Evolutionary conservation across 2,888 invertebrate genomes (phyloP).

Genomic region (Parnassius mnemosyne): DNA sequence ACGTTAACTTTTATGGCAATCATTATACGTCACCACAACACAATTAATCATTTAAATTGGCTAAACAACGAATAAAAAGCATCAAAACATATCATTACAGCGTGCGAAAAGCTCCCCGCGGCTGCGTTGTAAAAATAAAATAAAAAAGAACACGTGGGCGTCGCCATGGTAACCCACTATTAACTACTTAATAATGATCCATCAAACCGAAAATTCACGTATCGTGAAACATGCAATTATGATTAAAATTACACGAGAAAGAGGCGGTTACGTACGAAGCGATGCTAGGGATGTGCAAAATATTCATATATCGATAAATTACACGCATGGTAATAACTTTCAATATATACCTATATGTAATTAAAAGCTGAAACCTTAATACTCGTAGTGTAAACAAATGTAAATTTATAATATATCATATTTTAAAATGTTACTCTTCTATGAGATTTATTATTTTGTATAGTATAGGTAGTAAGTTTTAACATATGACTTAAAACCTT

Average conservation of each 20-base stretch:
- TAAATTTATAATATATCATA: too few relatives aligned
- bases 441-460: too few relatives aligned
- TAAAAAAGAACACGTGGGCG: slow-evolving; percentile 52
- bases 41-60: slow-evolving; percentile 30
- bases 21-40: slow-evolving; percentile 23
- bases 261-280: slow-evolving; percentile 34
- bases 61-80: slow-evolving; percentile 38
- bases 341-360: too few relatives aligned
- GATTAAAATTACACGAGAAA: slow-evolving; percentile 50
- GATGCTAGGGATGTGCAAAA: slow-evolving; percentile 36
- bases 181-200: slow-evolving; percentile 71
- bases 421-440: too few relatives aligned
- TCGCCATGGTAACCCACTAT: slow-evolving; percentile 60
- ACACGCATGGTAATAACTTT: background rate
- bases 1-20: slow-evolving; percentile 15
- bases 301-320: slow-evolving; percentile 30
- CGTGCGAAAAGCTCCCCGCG: slow-evolving; percentile 50
- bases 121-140: slow-evolving; percentile 30
- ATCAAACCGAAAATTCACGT: slow-evolving; percentile 61
- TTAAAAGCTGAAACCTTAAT: too few relatives aligned
- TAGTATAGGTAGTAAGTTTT: too few relatives aligned
- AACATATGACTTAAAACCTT: too few relatives aligned
- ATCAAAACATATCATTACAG: slow-evolving; percentile 55
- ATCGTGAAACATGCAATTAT: slow-evolving; percentile 72
- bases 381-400: too few relatives aligned